Conservation (phyloP, 2,113 vertebrate species). For the Phalacrocorax pelagicus region DNA sequence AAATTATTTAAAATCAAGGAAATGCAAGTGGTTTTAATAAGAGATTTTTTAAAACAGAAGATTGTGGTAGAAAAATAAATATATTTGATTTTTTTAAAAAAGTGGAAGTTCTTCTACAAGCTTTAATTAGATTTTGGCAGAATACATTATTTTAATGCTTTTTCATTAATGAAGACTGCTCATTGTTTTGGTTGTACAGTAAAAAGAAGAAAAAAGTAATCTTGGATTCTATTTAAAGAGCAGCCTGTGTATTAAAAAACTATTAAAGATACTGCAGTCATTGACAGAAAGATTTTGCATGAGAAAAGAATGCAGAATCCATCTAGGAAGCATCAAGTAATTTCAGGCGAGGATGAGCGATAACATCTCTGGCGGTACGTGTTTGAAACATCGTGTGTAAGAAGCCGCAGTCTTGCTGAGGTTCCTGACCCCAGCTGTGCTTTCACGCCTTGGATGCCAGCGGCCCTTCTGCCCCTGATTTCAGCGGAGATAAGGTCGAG, state of each 20-base stretch:
- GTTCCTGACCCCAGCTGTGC: background rate
- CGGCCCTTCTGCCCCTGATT: background rate
- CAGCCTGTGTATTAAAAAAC: constrained; percentile 49
- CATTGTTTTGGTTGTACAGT: constrained; percentile 67
- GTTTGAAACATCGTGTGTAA: fast-evolving
- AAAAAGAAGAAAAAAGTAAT: constrained; percentile 66
- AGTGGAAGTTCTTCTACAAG: constrained; percentile 55
- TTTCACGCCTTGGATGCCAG: background rate
- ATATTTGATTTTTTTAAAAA: background rate
- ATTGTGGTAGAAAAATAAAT: constrained; percentile 39
- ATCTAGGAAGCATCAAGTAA: background rate
- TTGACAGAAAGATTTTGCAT: background rate
- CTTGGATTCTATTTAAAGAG: constrained; percentile 56
- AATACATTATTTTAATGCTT: constrained; percentile 76
- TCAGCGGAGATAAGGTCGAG: background rate
- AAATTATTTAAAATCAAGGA: background rate
- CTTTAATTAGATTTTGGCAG: constrained; percentile 77
- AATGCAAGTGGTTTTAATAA: constrained; percentile 30
- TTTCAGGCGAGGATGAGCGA: background rate
- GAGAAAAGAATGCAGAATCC: background rate
- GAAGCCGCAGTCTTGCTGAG: fast-evolving
- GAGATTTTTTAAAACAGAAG: constrained; percentile 27
- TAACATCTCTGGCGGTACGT: background rate
- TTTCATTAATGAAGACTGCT: constrained; percentile 73
- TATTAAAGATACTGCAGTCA: constrained; percentile 7